These are phyloP conservation scores for Pseudachorutes palmiensis DNA, from an alignment of 1,140 invertebrate species.

Conservation along the genomic window DNA sequence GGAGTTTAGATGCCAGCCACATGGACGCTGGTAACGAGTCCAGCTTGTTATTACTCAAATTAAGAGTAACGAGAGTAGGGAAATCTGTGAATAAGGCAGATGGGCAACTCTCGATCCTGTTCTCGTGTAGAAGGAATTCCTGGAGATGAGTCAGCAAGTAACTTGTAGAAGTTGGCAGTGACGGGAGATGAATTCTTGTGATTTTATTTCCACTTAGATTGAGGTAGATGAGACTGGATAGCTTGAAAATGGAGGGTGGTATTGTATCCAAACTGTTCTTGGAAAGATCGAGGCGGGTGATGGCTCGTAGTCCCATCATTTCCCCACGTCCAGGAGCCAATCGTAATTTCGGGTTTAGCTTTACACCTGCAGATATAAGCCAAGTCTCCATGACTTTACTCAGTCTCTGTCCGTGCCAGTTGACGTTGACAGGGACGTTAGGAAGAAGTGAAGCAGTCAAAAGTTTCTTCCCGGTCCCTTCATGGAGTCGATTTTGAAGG, in stretches of 20 bases:
- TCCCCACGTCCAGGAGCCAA: conserved; percentile 56
- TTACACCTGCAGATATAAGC: conserved; percentile 70
- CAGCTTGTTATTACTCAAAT: conserved; percentile 91
- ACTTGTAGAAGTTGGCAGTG: conserved; percentile 48
- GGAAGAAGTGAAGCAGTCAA: conserved; percentile 62
- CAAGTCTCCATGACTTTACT: conserved; percentile 64
- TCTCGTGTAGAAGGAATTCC: conserved; percentile 81
- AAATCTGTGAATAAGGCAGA: conserved; percentile 66
- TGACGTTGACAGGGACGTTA: conserved; percentile 78
- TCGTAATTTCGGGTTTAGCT: conserved; percentile 73
- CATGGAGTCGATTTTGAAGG: neutral
- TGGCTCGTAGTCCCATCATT: conserved; percentile 68
- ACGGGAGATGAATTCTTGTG: conserved; percentile 54
- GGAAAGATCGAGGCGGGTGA: conserved; percentile 89
- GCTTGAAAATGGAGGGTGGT: conserved; percentile 57
- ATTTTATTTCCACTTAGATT: conserved; percentile 84
- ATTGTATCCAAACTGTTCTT: conserved; percentile 74
- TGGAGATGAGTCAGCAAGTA: too few species aligned
- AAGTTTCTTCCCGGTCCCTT: conserved; percentile 22
- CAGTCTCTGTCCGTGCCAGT: conserved; percentile 81
- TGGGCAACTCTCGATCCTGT: conserved; percentile 70
- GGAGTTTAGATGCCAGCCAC: conserved; percentile 80
- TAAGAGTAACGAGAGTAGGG: conserved; percentile 68
- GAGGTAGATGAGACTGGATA: conserved; percentile 67
- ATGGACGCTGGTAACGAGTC: conserved; percentile 62